These are phyloP conservation scores for Eremophila alpestris DNA, from an alignment of 2,797 vertebrate genomes.

Conservation along the genomic window DNA sequence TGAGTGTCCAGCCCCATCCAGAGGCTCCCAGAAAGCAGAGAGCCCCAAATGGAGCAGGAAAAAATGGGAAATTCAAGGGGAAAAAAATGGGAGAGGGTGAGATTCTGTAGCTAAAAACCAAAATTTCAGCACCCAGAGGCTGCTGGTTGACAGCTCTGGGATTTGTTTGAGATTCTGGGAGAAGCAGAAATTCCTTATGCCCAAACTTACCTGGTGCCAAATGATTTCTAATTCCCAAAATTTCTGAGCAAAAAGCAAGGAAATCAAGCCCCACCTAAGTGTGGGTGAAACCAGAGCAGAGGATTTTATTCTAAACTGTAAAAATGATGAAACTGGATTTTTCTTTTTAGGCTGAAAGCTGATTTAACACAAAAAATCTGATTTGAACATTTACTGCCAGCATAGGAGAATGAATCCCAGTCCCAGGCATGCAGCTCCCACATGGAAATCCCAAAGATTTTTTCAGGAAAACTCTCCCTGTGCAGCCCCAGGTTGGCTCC, in stretches of 20 bases:
- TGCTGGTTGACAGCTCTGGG: rapidly evolving
- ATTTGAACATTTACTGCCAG: not conserved
- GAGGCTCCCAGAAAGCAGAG: not conserved
- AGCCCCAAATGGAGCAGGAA: not conserved
- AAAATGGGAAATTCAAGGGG: not conserved
- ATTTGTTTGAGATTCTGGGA: not conserved
- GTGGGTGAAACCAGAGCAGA: not conserved
- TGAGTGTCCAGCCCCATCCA: not conserved
- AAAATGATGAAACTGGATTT: not conserved
- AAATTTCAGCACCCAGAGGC: not conserved
- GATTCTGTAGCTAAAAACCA: not conserved
- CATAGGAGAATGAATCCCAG: not conserved
- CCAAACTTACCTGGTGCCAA: not conserved
- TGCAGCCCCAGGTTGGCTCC: not conserved
- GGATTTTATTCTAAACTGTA: not conserved
- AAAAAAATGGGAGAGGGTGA: rapidly evolving
- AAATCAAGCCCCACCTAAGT: not conserved
- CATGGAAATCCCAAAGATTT: not conserved
- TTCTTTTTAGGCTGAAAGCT: not conserved
- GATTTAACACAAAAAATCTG: not conserved
- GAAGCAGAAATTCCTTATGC: not conserved
- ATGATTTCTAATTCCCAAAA: not conserved
- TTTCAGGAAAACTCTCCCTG: not conserved
- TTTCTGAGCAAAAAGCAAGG: not conserved
- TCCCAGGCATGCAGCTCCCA: not conserved